Base-by-base conservation (phyloP, 1,140 invertebrate species). In the Cydia splendana region DNA sequence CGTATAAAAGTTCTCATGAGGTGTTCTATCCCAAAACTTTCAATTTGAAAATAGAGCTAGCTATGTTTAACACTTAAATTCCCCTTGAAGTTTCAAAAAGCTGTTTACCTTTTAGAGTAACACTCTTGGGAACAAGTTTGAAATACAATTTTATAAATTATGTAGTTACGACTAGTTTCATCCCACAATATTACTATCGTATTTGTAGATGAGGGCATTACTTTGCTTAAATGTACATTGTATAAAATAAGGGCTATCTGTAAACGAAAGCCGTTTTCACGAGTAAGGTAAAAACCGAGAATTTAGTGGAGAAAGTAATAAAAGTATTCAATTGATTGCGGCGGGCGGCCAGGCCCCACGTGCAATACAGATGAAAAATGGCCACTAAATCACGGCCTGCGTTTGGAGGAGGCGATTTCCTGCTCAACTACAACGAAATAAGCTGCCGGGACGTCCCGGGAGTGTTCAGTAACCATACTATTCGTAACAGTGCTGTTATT, bases 281-380 rank as follows among this genome's bases (percentile, higher is more conserved):
- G 45, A 51, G 45, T 18, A 6, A n/a, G 48, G 13, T 51, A 57
- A 57, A 28, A 53, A 53, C 38, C 28, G 12, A 30, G 45, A 45
- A 28, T 76, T 76, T 76, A 76, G 75, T 71, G 45, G 74, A 42
- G 76, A 76, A 77, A 38, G 79, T 73, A 76, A 78, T 78, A 80
- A 80, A 80, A 77, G 53, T 75, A 77, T 81, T 75, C 76, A 79
- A 83, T 81, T 80, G 82, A 83, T 83, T 83, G 76, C 79, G 77
- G 76, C 76, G 62, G 65, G 28, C 51, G 76, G 78, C 77, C 38
- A 51, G 76, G 77, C 78, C 73, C 77, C 81, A 80, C 76, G 81
- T 86, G 85, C 82, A 84, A 81, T 85, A 85, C 84, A 81, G 78
- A 85, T 86, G 85, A 84, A 84, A 88, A 84, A 86, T 84, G 78